A percentile compares a stretch with the other conserved stretches of the same genome.
phyloP scores from a whole-genome alignment of 2,797 vertebrate species.

The Anniella stebbinsi region DNA sequence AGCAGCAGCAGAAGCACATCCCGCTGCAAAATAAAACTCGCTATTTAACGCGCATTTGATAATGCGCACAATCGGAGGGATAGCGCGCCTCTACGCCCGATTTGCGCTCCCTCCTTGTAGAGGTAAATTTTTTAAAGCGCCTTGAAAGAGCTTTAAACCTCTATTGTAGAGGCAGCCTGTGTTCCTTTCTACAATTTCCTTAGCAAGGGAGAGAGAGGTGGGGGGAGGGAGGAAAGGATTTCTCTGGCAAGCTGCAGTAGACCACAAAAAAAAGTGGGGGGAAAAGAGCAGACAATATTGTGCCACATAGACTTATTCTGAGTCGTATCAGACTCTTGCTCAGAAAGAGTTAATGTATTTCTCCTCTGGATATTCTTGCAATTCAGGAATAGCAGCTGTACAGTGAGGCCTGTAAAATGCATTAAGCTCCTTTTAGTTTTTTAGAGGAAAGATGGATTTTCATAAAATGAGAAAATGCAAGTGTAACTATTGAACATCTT shows the following conservation, averaged over 20 bases:
- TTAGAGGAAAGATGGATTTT: slow-evolving; percentile 34
- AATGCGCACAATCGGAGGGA: no score
- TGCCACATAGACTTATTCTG: background rate
- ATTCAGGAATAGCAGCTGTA: slow-evolving; percentile 17
- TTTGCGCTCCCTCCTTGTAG: no score
- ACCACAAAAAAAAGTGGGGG: background rate
- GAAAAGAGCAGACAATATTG: fast-evolving
- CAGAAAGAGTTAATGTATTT: slow-evolving; percentile 14
- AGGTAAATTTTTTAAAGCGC: no score
- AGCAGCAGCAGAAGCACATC: no score
- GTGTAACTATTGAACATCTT: background rate
- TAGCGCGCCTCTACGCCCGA: no score
- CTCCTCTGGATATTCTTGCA: background rate
- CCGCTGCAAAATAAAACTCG: no score
- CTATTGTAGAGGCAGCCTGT: no score
- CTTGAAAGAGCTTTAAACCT: no score
- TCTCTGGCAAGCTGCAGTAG: background rate
- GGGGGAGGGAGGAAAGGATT: background rate
- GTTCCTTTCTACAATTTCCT: slow-evolving; percentile 25
- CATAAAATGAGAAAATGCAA: background rate
- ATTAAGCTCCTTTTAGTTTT: background rate
- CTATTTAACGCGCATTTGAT: no score
- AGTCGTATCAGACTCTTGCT: background rate
- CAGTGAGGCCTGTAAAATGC: background rate
- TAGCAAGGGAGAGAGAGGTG: background rate